Base-by-base conservation (phyloP, 2,113 vertebrate species). In the Gallinago paraguaiae region DNA sequence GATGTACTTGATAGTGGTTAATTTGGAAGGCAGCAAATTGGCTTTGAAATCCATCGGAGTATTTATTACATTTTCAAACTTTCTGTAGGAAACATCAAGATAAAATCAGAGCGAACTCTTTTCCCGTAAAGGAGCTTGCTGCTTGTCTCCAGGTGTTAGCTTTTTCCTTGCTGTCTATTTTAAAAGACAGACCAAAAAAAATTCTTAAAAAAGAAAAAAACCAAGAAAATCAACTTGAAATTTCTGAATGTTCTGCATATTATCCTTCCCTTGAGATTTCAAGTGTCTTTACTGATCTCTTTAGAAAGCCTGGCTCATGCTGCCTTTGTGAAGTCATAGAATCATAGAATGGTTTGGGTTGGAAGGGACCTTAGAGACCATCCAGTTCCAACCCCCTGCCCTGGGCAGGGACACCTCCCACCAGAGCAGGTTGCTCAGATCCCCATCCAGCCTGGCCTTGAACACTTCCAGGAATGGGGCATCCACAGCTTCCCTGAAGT, bases 31-130 rank as follows among this genome's bases (percentile, higher is more conserved):
- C 16, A 39, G 16, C 24, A n/a, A 37, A 72, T 35, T 19, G 5
- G 18, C 72, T 69, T 86, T 68, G 33, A 86, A 81, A 51, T 23
- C 8, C 1, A 0, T 8, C 39, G 0, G 0, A n/a, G 33, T 31
- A 7, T 59, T 33, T 75, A 10, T 17, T 64, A 2, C 28, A 17
- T 53, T 89, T 56, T 60, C 54, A 35, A 30, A 17, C 7, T 81
- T 60, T 67, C 67, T 71, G 16, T 43, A 54, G 67, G 70, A 78
- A 22, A 41, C 5, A 8, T 9, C 24, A n/a, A 70, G 50, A 22
- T 37, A 28, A 69, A 24, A 20, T 20, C 39, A 35, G 18, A 64
- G 13, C 23, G 51, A 57, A 64, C 17, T 28, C 5, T 46, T 76
- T 48, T 25, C 69, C 33, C 7, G 1, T 23, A 11, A 24, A 30